phyloP scores from a whole-genome alignment of 2,797 vertebrate genomes.

The Cossypha polioptera region DNA sequence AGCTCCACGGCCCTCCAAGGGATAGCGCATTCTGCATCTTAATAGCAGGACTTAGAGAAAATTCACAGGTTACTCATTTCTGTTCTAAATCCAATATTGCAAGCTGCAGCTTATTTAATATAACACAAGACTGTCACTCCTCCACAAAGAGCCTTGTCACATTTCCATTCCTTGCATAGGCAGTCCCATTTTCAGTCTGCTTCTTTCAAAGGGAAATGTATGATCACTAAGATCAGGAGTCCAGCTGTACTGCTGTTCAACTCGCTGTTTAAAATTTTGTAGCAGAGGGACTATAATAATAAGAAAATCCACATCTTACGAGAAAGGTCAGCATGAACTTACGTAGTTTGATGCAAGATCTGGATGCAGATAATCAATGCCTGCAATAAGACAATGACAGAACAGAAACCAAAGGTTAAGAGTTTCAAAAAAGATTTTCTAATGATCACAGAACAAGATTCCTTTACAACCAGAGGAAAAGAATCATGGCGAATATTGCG shows the following conservation, averaged over 20 bases:
- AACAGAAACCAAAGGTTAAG: slow-evolving; percentile 56
- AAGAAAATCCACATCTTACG: background rate
- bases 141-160: background rate
- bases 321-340: slow-evolving; percentile 78
- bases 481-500: background rate
- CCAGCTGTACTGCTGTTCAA: background rate
- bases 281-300: background rate
- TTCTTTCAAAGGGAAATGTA: background rate
- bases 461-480: background rate
- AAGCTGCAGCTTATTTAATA: background rate
- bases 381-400: slow-evolving; percentile 79
- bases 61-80: background rate
- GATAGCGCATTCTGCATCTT: background rate
- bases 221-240: background rate
- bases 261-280: background rate
- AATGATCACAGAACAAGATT: background rate
- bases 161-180: background rate
- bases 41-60: slow-evolving; percentile 5
- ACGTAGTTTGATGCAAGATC: slow-evolving; percentile 97
- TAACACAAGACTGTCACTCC: background rate
- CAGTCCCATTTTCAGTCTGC: background rate
- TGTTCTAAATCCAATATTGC: background rate
- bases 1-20: background rate
- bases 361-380: slow-evolving; percentile 98
- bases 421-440: background rate